Evolutionary conservation across 2,797 vertebrate species (phyloP), one percentile per base, ranked within the genome.

Genomic region (Anguilla megastoma): DNA sequence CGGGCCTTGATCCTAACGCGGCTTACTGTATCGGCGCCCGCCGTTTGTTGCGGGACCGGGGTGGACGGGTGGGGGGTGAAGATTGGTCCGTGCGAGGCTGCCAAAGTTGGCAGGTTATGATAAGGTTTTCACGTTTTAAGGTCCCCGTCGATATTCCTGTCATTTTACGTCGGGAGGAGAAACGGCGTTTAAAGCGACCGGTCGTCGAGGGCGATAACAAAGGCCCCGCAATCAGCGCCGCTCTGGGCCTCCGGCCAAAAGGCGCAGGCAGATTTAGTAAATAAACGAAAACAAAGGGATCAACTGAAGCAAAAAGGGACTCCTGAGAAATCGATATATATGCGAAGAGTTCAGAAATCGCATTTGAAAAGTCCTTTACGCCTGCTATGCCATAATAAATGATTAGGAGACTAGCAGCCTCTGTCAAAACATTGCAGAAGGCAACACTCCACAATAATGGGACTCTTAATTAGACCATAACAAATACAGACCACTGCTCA

Each of bases 1-100:
- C 95, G 95, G 96, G 95, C 96, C 93, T 94, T 92, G 94, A 94
- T 95, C 95, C 95, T 96, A 95, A 95, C 95, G 94, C 91, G 90
- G 86, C 93, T 91, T 92, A 95, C 93, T 94, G 94, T 95, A 95
- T 88, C 89, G 86, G 88, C 84, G 21, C 41, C 52, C 52, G 16
- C 14, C 4, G 24, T 60, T 76, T 45, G 27, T 24, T 33, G 56
- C 41, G 33, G 21, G 45, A 71, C 60, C 21, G 85, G 60, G 36
- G 76, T 10, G 1, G 7, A 7, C 50, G 6, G 50, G 50, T 52
- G 82, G 82, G 9, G 71, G 69, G 85, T 8, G 63, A 79, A 79
- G 48, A 79, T 41, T 79, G 74, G 33, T 24, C 36, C 0, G 76
- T 8, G 45, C 41, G 60, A 84, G 54, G 84, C 89, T 92, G 18